Evolutionary conservation across 2,113 vertebrate species (phyloP).

Genomic region (Gobius niger): DNA sequence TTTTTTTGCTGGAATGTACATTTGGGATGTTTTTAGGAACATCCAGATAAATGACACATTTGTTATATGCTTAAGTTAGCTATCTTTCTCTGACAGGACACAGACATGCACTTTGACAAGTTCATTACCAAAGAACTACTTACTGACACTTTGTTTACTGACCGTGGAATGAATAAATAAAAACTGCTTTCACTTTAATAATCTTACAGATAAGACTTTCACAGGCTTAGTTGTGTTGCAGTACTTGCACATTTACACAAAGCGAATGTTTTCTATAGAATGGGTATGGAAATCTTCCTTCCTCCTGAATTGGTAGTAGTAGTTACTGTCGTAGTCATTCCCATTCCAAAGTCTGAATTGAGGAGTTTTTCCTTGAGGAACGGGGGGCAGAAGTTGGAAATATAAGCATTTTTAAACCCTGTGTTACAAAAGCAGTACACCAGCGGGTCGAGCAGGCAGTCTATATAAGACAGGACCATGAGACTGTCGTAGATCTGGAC

Average conservation of each 20-base stretch:
- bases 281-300: neutral
- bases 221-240: neutral
- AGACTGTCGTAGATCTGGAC: constrained; percentile 72
- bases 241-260: neutral
- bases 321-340: neutral
- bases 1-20: neutral
- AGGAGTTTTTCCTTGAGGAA: constrained; percentile 26
- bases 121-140: too few relatives aligned
- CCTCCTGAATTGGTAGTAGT: neutral
- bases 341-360: neutral
- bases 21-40: neutral
- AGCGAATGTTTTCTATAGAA: constrained; percentile 1
- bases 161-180: too few relatives aligned
- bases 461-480: constrained; percentile 77
- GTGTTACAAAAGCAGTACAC: constrained; percentile 80
- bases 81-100: too few relatives aligned
- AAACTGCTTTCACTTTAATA: neutral
- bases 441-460: constrained; percentile 80
- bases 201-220: neutral
- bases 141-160: too few relatives aligned
- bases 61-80: neutral
- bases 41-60: neutral
- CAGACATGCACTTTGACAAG: too few relatives aligned
- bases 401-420: constrained; percentile 68
- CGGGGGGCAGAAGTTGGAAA: constrained; percentile 44